Conservation (phyloP, 35 echinoderm and acorn worm species). For the Acanthaster planci region DNA sequence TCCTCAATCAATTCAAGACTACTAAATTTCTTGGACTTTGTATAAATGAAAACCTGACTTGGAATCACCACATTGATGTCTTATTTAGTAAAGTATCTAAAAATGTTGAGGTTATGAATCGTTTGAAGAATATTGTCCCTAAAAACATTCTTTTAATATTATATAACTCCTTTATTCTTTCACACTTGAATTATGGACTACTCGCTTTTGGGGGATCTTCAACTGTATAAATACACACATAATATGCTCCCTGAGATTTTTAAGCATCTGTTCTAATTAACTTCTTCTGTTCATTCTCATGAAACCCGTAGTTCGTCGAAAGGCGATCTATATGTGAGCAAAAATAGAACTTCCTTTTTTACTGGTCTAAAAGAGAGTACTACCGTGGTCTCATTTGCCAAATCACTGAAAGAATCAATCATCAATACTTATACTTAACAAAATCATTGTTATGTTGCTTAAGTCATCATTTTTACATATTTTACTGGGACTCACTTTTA, state of each 20-base stretch:
- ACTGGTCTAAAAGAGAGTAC: no score
- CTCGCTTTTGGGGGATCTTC: neutral
- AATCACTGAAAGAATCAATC: no score
- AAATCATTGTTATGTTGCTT: no score
- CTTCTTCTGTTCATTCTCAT: neutral
- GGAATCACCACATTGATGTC: neutral
- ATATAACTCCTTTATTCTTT: neutral
- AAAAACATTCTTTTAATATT: neutral
- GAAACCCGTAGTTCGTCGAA: no score
- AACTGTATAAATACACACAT: neutral
- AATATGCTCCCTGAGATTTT: neutral
- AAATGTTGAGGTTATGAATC: slow-evolving; percentile 11
- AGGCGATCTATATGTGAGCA: no score
- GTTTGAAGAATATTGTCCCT: neutral
- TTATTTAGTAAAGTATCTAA: neutral
- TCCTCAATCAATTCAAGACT: neutral
- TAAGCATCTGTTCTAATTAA: neutral
- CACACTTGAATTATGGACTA: neutral
- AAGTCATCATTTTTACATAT: no score
- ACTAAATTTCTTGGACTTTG: neutral
- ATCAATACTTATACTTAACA: no score
- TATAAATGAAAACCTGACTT: neutral
- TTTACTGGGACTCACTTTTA: no score
- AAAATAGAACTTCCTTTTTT: no score
- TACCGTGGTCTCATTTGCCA: no score